Conservation (phyloP, 37 sponge, comb jelly and placozoan species). For the Dysidea cf. avara region DNA sequence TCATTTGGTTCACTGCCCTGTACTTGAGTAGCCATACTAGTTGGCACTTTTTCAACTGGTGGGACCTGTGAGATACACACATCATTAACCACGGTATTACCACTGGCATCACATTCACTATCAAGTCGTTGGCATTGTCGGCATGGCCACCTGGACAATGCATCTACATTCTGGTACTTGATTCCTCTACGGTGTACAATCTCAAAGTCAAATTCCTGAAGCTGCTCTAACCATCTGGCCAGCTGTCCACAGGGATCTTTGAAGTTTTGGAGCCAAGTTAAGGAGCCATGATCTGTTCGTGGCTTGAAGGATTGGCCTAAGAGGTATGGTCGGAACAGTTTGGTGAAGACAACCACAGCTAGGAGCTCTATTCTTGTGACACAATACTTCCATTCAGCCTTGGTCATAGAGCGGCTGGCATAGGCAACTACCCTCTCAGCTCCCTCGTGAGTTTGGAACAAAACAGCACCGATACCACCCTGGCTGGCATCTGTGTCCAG, state of each 20-base stretch:
- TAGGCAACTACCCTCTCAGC: conserved; percentile 15
- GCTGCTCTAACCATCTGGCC: conserved; percentile 6
- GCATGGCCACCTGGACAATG: conserved; percentile 20
- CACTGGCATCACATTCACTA: no score
- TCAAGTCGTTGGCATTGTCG: no score
- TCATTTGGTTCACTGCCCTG: no score
- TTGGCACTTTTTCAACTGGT: not conserved
- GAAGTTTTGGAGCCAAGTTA: conserved; percentile 21
- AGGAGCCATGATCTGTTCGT: conserved; percentile 27
- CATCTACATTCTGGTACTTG: conserved; percentile 22
- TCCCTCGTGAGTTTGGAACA: conserved; percentile 28
- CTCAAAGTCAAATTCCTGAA: conserved; percentile 6
- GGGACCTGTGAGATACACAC: not conserved
- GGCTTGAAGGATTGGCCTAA: conserved; percentile 7
- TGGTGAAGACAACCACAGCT: conserved; percentile 9
- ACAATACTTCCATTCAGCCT: conserved; percentile 20
- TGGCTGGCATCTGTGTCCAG: conserved; percentile 50
- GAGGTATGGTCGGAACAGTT: conserved; percentile 32
- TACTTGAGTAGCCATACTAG: no score
- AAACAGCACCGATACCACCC: conserved; percentile 28
- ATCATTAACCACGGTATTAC: no score
- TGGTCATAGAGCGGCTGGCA: conserved; percentile 14
- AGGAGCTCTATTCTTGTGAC: conserved; percentile 24
- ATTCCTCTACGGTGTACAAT: conserved; percentile 25
- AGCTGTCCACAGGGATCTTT: conserved; percentile 14